These are phyloP conservation scores for Aurelia aurita DNA, from an alignment of 30 jellyfish, hydroid and myxozoan species.

Conservation along the genomic window DNA sequence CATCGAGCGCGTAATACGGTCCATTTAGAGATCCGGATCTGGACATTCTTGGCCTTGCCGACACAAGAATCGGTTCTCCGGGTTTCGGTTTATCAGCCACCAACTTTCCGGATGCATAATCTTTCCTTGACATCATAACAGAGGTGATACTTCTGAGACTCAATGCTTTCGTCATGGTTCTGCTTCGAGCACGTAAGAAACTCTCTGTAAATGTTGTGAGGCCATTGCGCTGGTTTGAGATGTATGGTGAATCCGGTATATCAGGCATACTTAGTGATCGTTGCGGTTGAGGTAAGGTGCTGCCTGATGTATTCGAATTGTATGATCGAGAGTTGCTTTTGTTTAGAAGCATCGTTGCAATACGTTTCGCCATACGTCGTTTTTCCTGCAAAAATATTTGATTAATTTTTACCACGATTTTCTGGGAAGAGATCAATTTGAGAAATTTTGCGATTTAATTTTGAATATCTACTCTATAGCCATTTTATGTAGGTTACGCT, in stretches of 20 bases:
- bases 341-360: constrained; percentile 71
- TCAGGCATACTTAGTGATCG: constrained; percentile 78
- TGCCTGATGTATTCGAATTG: constrained; percentile 13
- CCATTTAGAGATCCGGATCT: constrained; percentile 38
- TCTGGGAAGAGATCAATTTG: too few species aligned
- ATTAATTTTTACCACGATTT: not conserved
- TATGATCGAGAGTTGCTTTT: constrained; percentile 63
- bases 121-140: constrained; percentile 21
- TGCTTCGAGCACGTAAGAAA: constrained; percentile 28
- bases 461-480: too few species aligned
- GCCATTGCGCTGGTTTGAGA: not conserved
- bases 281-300: not conserved
- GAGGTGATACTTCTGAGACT: constrained; percentile 43
- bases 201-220: not conserved
- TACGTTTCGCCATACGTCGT: constrained; percentile 84
- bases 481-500: too few species aligned
- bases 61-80: constrained; percentile 79
- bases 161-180: constrained; percentile 9
- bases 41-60: constrained; percentile 81
- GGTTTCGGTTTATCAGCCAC: constrained; percentile 61
- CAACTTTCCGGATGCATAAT: constrained; percentile 19
- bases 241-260: constrained; percentile 57
- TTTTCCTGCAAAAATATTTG: constrained; percentile 72
- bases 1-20: constrained; percentile 30
- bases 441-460: too few species aligned